Evolutionary conservation across 2,797 vertebrate species (phyloP).

Genomic region (Lagodon rhomboides): DNA sequence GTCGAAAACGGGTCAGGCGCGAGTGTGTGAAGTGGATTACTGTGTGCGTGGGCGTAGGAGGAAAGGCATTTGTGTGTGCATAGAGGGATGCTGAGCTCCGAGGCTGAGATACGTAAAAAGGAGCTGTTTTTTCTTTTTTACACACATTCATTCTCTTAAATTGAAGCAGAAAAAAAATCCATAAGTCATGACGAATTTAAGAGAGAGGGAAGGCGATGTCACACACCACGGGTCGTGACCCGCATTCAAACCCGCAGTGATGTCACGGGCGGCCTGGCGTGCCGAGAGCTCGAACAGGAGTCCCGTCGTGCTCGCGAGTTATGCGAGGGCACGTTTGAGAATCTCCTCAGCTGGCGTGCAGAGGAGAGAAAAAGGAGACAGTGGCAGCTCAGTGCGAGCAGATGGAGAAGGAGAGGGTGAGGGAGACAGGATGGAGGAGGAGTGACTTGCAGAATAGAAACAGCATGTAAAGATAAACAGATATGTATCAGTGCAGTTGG

Average conservation of each 20-base stretch:
- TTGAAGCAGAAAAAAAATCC: neutral
- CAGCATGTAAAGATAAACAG: conserved; percentile 51
- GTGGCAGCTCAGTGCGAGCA: conserved; percentile 7
- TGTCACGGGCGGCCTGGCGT: neutral
- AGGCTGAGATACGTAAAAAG: neutral
- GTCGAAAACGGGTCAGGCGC: conserved; percentile 39
- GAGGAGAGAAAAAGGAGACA: neutral
- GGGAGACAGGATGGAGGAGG: neutral
- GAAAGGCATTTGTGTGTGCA: neutral
- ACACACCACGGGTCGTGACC: conserved; percentile 18
- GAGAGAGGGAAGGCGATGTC: neutral
- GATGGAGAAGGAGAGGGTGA: neutral
- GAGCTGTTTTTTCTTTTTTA: conserved; percentile 7
- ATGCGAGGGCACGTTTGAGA: neutral
- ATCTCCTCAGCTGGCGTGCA: neutral
- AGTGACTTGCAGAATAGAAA: conserved; percentile 37
- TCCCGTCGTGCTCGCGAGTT: neutral
- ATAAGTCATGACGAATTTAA: neutral
- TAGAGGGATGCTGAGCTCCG: neutral
- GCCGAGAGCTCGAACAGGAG: conserved; percentile 2
- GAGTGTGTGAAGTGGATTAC: conserved; percentile 53
- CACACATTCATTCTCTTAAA: conserved; percentile 7
- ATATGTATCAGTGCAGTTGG: conserved; percentile 44
- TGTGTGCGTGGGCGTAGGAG: conserved; percentile 14
- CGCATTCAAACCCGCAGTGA: neutral